phyloP scores from a whole-genome alignment of 2,888 invertebrate genomes.

The Leptopilina syphax region DNA sequence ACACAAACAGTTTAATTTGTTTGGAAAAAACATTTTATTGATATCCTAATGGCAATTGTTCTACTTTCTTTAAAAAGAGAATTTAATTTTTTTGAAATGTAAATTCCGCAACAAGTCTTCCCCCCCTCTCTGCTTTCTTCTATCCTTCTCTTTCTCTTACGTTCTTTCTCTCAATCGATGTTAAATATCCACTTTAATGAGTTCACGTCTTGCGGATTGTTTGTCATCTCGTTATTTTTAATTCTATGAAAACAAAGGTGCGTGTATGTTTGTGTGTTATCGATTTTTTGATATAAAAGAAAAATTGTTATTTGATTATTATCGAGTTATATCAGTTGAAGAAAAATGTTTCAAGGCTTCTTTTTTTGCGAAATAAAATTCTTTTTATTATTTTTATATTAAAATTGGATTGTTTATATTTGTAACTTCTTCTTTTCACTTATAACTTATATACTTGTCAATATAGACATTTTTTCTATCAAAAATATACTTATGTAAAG shows the following conservation, averaged over 20 bases:
- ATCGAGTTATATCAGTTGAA: constrained; percentile 12
- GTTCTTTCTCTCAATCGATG: no score
- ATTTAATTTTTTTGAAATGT: background rate
- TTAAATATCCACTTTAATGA: no score
- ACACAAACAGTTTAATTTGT: background rate
- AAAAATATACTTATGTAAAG: background rate
- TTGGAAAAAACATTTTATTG: background rate
- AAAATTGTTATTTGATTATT: constrained; percentile 22
- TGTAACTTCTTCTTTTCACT: background rate
- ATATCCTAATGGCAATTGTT: background rate
- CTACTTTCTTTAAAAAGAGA: constrained; percentile 6
- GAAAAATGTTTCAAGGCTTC: background rate
- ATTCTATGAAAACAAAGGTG: constrained; percentile 10
- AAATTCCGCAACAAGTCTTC: no score
- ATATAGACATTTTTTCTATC: background rate
- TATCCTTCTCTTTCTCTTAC: no score
- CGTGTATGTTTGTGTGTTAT: constrained; percentile 7
- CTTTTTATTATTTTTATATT: background rate
- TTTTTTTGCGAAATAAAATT: background rate
- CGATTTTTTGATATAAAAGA: constrained; percentile 11
- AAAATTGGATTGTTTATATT: background rate
- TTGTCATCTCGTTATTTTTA: constrained; percentile 11
- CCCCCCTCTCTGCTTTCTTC: no score
- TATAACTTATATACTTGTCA: no score
- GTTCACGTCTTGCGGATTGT: no score